Evolutionary conservation across 2,888 invertebrate genomes (phyloP).

Genomic region (Luperina testacea): DNA sequence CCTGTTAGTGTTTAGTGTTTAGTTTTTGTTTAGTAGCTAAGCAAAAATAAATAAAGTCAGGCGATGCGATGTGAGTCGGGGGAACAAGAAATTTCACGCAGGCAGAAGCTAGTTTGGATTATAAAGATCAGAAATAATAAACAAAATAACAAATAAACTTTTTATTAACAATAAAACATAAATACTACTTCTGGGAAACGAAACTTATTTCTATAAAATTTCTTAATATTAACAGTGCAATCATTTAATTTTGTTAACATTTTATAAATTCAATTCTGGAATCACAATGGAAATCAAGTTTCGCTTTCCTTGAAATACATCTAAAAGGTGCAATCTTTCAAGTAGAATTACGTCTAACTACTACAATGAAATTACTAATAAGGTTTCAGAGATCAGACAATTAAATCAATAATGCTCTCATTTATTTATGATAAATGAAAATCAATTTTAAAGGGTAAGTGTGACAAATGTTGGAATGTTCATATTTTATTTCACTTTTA

Average conservation of each 20-base stretch:
- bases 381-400: slow-evolving; percentile 61
- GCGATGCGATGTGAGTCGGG: background rate
- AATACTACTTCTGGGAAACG: slow-evolving; percentile 72
- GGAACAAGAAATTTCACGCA: too few species aligned
- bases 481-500: slow-evolving; percentile 60
- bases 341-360: slow-evolving; percentile 48
- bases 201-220: slow-evolving; percentile 67
- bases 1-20: too few species aligned
- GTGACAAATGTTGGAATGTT: slow-evolving; percentile 56
- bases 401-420: slow-evolving; percentile 53
- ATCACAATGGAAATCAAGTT: slow-evolving; percentile 53
- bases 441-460: slow-evolving; percentile 15
- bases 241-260: slow-evolving; percentile 32
- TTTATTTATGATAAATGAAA: slow-evolving; percentile 27
- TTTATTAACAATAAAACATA: slow-evolving; percentile 80
- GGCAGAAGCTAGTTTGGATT: background rate
- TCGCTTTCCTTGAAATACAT: slow-evolving; percentile 46
- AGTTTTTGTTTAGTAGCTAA: background rate
- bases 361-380: slow-evolving; percentile 47
- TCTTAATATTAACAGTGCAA: slow-evolving; percentile 55
- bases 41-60: background rate
- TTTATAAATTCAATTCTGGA: slow-evolving; percentile 41
- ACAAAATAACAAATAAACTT: slow-evolving; percentile 73
- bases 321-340: slow-evolving; percentile 46
- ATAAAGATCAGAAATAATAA: slow-evolving; percentile 48